These are phyloP conservation scores for Andrena fulva DNA, from an alignment of 2,888 invertebrate genomes.

Conservation along the genomic window DNA sequence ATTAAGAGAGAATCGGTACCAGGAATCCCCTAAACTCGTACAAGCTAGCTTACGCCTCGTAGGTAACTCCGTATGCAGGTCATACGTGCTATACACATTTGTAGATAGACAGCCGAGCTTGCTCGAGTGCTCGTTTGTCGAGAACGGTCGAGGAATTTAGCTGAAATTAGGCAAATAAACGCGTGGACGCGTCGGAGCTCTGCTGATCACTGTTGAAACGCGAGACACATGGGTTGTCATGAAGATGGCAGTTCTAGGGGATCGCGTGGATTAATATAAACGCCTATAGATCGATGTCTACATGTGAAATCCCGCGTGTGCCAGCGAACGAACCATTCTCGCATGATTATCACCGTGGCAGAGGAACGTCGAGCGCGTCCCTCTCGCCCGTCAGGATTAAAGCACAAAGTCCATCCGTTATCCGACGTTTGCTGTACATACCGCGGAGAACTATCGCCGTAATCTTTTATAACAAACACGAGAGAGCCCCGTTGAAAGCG, in stretches of 20 bases:
- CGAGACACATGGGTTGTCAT: not conserved
- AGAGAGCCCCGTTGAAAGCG: not conserved
- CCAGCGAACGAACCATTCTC: slow-evolving; percentile 5
- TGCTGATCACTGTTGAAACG: not conserved
- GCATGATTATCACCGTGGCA: not conserved
- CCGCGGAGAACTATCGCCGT: slow-evolving; percentile 17
- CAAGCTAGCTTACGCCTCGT: no score
- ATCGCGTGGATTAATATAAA: slow-evolving; percentile 38
- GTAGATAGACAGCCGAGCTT: slow-evolving; percentile 47
- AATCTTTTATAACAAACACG: slow-evolving; percentile 42
- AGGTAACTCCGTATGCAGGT: no score
- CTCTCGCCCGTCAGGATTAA: not conserved
- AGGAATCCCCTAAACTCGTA: no score
- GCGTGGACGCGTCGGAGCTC: not conserved
- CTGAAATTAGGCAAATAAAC: not conserved
- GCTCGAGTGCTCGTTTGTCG: slow-evolving; percentile 17
- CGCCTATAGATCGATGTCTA: slow-evolving; percentile 58
- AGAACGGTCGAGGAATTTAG: slow-evolving; percentile 16
- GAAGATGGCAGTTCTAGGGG: not conserved
- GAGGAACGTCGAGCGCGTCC: not conserved
- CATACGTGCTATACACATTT: not conserved
- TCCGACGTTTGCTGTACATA: slow-evolving; percentile 41
- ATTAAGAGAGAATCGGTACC: no score
- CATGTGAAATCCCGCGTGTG: slow-evolving; percentile 8
- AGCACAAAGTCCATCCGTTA: slow-evolving; percentile 52